phyloP scores from a whole-genome alignment of 2,888 invertebrate species.

The Stomorhina lunata region DNA sequence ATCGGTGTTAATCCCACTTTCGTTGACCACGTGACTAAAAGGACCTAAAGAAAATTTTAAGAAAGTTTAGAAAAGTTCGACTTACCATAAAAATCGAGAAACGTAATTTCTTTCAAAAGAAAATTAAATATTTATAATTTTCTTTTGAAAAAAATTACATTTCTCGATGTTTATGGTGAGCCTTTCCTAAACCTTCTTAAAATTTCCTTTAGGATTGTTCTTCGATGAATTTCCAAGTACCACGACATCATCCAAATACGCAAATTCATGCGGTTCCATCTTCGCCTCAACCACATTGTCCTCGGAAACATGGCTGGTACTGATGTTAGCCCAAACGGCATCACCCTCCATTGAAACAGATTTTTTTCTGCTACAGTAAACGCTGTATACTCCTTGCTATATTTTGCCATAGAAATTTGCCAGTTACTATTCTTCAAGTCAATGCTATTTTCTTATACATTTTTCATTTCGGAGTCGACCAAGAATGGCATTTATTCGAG shows the following conservation, averaged over 20 bases:
- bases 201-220: neutral
- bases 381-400: constrained; percentile 10
- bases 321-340: constrained; percentile 31
- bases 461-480: neutral
- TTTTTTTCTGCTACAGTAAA: constrained; percentile 6
- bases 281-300: neutral
- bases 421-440: neutral
- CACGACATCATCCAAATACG: neutral
- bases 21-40: neutral
- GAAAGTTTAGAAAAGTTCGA: neutral
- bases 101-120: neutral
- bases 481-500: neutral
- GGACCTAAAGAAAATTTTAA: neutral
- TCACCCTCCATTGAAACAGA: constrained; percentile 38
- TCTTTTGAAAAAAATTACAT: neutral
- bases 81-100: neutral
- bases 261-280: constrained; percentile 10
- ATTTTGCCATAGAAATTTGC: constrained; percentile 11
- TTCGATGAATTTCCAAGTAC: neutral
- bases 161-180: neutral
- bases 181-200: neutral
- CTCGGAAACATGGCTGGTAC: neutral
- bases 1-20: neutral
- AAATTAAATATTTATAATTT: too few relatives aligned
- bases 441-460: constrained; percentile 5